Conservation (phyloP, 2,888 invertebrate species). For the Pollenia angustigena region DNA sequence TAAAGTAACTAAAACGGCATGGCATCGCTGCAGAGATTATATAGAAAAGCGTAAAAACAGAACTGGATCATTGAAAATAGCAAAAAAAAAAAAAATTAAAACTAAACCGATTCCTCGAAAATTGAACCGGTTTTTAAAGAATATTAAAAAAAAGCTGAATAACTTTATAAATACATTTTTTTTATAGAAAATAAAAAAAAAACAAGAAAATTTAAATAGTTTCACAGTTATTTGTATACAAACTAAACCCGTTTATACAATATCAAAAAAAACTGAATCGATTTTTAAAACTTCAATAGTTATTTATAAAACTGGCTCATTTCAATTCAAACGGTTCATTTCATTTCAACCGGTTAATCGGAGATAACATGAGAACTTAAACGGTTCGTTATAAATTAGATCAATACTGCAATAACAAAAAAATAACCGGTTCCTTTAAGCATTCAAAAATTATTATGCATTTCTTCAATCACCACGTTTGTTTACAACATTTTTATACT, state of each 20-base stretch:
- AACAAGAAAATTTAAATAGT: no score
- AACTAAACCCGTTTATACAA: no score
- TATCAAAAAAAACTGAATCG: no score
- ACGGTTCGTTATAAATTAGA: not conserved
- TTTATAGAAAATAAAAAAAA: not conserved
- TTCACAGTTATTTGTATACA: no score
- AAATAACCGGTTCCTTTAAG: not conserved
- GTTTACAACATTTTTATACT: slow-evolving; percentile 12
- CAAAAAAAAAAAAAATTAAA: not conserved
- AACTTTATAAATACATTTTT: not conserved
- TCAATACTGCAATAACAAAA: not conserved
- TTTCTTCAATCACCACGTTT: slow-evolving; percentile 14
- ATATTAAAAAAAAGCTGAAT: no score
- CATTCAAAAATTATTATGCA: not conserved
- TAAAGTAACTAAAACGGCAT: no score
- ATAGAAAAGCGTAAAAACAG: no score
- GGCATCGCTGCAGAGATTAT: no score
- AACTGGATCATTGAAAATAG: not conserved
- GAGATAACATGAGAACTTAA: not conserved
- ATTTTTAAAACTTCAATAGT: no score
- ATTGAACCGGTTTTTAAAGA: not conserved
- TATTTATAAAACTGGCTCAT: not conserved
- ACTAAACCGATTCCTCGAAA: not conserved
- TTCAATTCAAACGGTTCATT: not conserved
- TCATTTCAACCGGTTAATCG: not conserved